phyloP scores from a whole-genome alignment of 2,888 invertebrate species.

The Rhabditoides inermis region DNA sequence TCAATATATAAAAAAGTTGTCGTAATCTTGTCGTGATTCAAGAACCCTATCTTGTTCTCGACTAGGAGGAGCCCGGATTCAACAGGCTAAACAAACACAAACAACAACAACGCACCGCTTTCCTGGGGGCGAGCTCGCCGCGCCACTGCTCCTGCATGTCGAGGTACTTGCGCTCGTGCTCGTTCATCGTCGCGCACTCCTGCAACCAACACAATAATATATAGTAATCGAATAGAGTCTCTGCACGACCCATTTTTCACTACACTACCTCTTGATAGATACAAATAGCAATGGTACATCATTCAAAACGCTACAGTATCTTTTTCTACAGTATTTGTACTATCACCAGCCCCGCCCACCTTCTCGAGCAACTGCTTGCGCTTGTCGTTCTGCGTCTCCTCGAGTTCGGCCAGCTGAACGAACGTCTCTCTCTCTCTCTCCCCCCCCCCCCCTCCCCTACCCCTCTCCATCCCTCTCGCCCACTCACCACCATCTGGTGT shows the following conservation, averaged over 20 bases:
- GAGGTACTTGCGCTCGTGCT: constrained; percentile 45
- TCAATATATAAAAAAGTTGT: not conserved
- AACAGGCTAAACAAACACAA: constrained; percentile 2
- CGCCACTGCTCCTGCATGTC: constrained; percentile 40
- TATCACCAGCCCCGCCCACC: too few relatives aligned
- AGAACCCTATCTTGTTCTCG: too few relatives aligned
- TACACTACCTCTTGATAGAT: too few relatives aligned
- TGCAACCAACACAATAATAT: too few relatives aligned
- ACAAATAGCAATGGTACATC: too few relatives aligned
- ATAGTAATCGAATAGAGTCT: too few relatives aligned
- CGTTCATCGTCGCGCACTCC: constrained; percentile 42
- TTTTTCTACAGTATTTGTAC: too few relatives aligned
- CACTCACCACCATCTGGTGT: constrained; percentile 20
- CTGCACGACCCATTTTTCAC: too few relatives aligned
- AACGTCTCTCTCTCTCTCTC: not conserved
- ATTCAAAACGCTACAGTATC: too few relatives aligned
- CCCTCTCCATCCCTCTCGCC: not conserved
- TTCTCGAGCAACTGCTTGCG: constrained; percentile 44
- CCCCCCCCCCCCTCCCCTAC: not conserved
- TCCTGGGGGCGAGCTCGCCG: constrained; percentile 36
- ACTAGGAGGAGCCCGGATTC: not conserved
- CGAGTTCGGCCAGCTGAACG: constrained; percentile 40
- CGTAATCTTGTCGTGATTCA: not conserved
- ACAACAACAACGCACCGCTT: constrained; percentile 27
- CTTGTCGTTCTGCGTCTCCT: constrained; percentile 50